Conservation (phyloP, 2,888 invertebrate species). For the Eurytoma adleriae region DNA sequence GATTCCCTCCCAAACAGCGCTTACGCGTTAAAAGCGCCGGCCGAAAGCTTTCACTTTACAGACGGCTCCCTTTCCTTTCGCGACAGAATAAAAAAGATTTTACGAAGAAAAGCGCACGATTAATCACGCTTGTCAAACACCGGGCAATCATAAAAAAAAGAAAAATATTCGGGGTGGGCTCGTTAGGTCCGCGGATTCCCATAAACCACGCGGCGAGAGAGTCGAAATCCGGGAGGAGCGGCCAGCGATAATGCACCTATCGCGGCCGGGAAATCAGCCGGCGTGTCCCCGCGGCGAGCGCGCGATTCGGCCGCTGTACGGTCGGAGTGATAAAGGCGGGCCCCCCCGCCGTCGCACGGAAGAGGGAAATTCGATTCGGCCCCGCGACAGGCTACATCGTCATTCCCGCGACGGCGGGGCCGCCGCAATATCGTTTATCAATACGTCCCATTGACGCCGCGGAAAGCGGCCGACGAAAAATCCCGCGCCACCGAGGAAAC, state of each 20-base stretch:
- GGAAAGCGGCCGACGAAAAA: not conserved
- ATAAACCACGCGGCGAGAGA: not conserved
- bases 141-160: not conserved
- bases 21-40: too few relatives aligned
- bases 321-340: not conserved
- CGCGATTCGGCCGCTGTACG: not conserved
- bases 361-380: constrained; percentile 32
- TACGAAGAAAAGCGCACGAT: not conserved
- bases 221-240: not conserved
- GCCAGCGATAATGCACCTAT: constrained; percentile 6
- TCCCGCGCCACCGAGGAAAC: not conserved
- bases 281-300: not conserved
- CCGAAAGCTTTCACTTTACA: too few relatives aligned
- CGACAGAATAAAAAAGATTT: too few relatives aligned
- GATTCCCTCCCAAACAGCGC: too few relatives aligned
- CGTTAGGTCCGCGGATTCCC: constrained; percentile 9
- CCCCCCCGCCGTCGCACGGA: not conserved
- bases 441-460: constrained; percentile 7
- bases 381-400: constrained; percentile 21
- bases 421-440: constrained; percentile 38
- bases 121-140: constrained; percentile 35
- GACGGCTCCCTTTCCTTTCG: too few relatives aligned
- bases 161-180: constrained; percentile 3
- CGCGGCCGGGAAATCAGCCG: not conserved
- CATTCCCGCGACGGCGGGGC: not conserved